Evolutionary conservation across 1,140 invertebrate genomes (phyloP), one percentile per base, ranked within the genome.

Genomic region (Orchesella cincta): DNA sequence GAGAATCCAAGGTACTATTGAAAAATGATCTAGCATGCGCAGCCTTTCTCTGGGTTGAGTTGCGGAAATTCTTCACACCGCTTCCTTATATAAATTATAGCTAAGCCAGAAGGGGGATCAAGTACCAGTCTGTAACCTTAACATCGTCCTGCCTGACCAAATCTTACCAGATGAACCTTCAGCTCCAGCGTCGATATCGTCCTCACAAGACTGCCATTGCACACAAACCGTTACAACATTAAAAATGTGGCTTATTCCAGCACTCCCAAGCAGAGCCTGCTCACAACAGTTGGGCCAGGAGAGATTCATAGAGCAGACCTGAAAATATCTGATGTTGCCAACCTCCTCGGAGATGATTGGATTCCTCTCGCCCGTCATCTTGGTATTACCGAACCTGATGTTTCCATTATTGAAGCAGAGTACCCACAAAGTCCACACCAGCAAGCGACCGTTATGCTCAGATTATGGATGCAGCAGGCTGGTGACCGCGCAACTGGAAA

Each of bases 81-180:
- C n/a, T n/a, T n/a, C n/a, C n/a, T n/a, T n/a, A n/a, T n/a, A n/a
- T n/a, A n/a, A n/a, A n/a, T n/a, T 78, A 70, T 52, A 80, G 80
- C 75, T 77, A 79, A 80, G 79, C 73, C 71, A 75, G 80, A 82
- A 78, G 73, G 54, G 36, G 28, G 80, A 82, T 14, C 97, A 98
- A 84, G 92, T 93, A 82, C 97, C 98, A 33, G 95, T 99, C 79
- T 98, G 97, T 84, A 95, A 98, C 34, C 88, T 99, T 33, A 98
- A 98, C 86, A 96, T 99, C 81, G 92, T 95, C 74, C 90, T 99
- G 70, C 97, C 97, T 29, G 94, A 94, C 83, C 90, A 92, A 81
- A 90, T 94, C 71, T 88, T 90, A 26, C 90, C 91, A 0, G 90
- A 92, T 52, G 80, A 81, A n/a, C 80, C 75, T 3, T 81, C 80